phyloP scores from a whole-genome alignment of 2,113 vertebrate genomes.

The Poeciliopsis occidentalis region DNA sequence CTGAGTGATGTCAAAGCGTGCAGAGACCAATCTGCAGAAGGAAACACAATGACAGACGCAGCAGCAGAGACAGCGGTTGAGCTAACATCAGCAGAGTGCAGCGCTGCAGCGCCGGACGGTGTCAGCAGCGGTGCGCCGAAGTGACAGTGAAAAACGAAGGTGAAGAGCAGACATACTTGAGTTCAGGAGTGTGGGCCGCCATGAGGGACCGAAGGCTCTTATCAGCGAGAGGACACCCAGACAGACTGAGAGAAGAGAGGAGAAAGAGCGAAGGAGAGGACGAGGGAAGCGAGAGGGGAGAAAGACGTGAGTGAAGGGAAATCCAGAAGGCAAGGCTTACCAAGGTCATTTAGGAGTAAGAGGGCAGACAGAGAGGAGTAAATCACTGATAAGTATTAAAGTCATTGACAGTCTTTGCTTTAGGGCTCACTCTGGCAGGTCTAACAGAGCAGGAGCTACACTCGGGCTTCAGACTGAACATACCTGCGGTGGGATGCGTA shows the following conservation, averaged over 20 bases:
- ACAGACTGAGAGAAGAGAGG: constrained; percentile 86
- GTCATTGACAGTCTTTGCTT: constrained; percentile 51
- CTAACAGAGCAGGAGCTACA: not conserved
- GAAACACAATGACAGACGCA: constrained; percentile 40
- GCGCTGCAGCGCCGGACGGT: constrained; percentile 16
- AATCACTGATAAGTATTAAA: constrained; percentile 68
- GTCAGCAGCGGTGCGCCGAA: constrained; percentile 56
- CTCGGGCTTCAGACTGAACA: constrained; percentile 14
- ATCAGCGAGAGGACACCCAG: constrained; percentile 99
- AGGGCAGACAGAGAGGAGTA: constrained; percentile 66
- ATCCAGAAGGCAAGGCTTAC: constrained; percentile 72
- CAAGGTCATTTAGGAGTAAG: constrained; percentile 72
- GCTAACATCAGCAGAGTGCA: constrained; percentile 45
- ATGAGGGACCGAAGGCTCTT: constrained; percentile 99
- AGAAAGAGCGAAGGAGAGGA: constrained; percentile 20
- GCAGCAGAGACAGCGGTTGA: constrained; percentile 36
- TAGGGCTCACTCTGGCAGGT: constrained; percentile 46
- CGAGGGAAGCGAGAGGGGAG: constrained; percentile 31
- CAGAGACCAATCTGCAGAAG: constrained; percentile 2
- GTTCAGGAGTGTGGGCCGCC: constrained; percentile 99
- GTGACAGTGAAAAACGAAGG: constrained; percentile 64
- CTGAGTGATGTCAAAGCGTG: constrained; percentile 40
- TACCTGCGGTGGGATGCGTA: constrained; percentile 99
- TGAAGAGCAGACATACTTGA: constrained; percentile 97
- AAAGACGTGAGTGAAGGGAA: constrained; percentile 74